Conservation (phyloP, 2,797 vertebrate genomes). For the Onychomys torridus region DNA sequence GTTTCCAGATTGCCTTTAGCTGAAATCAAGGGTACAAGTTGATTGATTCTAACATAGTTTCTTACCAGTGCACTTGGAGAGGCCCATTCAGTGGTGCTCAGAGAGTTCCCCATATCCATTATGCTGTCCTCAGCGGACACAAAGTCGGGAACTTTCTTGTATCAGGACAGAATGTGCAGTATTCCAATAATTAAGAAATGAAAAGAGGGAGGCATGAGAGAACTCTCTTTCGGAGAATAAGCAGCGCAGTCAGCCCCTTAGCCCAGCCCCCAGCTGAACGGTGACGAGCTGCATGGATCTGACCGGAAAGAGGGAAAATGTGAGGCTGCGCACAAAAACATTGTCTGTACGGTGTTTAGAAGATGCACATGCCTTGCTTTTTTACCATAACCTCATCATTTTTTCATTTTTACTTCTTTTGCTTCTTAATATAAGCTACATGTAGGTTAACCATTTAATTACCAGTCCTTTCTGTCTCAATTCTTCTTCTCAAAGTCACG, state of each 20-base stretch:
- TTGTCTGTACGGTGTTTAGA: neutral
- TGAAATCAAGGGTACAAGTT: constrained; percentile 50
- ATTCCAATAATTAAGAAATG: constrained; percentile 52
- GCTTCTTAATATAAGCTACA: constrained; percentile 67
- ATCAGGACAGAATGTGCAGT: constrained; percentile 42
- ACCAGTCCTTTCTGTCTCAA: neutral
- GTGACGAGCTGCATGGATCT: neutral
- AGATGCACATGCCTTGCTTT: neutral
- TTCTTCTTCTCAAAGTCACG: neutral
- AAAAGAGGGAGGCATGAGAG: neutral
- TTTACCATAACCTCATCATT: neutral
- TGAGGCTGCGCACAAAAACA: neutral
- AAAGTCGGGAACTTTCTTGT: constrained; percentile 31
- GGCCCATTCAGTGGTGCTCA: neutral
- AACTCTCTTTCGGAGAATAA: neutral
- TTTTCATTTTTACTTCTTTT: neutral
- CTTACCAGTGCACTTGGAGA: constrained; percentile 22
- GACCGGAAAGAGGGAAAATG: neutral
- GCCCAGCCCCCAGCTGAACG: neutral
- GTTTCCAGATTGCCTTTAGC: constrained; percentile 40
- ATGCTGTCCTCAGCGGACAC: neutral
- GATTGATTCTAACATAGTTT: constrained; percentile 19
- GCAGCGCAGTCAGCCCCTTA: neutral
- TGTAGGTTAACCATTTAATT: neutral
- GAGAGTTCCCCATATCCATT: neutral